Base-by-base conservation (phyloP, 2,797 vertebrate species). In the Sebastes aleutianus region DNA sequence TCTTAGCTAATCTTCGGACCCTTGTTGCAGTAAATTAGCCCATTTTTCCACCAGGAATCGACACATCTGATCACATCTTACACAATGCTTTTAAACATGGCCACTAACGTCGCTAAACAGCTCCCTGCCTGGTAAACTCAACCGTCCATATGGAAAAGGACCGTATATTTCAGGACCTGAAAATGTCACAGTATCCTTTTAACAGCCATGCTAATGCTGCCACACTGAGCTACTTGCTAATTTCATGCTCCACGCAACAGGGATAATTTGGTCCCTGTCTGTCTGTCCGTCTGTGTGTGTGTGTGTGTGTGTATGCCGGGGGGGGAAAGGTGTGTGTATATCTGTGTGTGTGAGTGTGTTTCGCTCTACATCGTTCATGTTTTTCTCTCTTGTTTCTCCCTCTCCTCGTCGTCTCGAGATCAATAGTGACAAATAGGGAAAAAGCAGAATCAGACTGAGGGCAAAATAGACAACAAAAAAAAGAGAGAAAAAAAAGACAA, bases 181-280 rank as follows among this genome's bases (percentile, higher is more conserved):
- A 91, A 92, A 85, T 87, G 89, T 93, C 92, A 90, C 63, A 20
- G 85, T 85, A 87, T 81, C 88, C 85, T 87, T 91, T 92, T 92
- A 94, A 91, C 89, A 90, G 84, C 86, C 88, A 89, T 89, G 87
- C 88, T 90, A 95, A 95, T 93, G 87, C 85, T 86, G 92, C 94
- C 92, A 94, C 93, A 94, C 91, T 89, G 87, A 93, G 92, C 86
- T 90, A 87, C 92, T 94, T 88, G 91, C 88, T 93, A 93, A 95
- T 94, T 95, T 94, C 92, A 93, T 93, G 92, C 90, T 93, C 88
- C 87, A 92, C 66, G 85, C 89, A 89, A 91, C 91, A 93, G 84
- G 88, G 90, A 94, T 92, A 92, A 94, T 92, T 93, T 89, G 92
- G 90, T 85, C 84, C 82, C 85, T 85, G 91, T 92, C 88, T 90